Base-by-base conservation (phyloP, 2,888 invertebrate species). In the Tipula confusa region DNA sequence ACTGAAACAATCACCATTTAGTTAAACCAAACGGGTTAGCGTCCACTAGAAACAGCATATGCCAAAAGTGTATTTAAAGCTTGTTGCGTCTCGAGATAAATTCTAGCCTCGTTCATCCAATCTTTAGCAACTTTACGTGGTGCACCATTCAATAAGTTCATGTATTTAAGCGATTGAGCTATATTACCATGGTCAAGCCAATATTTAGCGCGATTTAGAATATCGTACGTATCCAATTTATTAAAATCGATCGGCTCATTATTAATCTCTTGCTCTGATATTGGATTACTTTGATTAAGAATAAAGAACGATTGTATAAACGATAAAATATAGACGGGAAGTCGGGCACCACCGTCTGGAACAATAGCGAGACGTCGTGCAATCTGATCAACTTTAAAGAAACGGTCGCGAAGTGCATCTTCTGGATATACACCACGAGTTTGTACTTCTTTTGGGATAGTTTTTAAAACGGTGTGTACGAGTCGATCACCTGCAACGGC, bases 141-240 rank as follows among this genome's bases (percentile, higher is more conserved):
- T 38, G 97, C 97, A n/a, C 98, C 98, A 87, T 94, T 91, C 84
- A 99, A 90, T 29, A 97, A 92, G 87, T 95, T 95, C 91, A 97
- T 95, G 89, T 97, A 98, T 84, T 94, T 93, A 9, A 98, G 90
- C 0, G 98, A 95, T 89, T 94, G 93, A 83, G 94, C 93, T 85
- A 98, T 91, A 88, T 98, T 95, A n/a, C 96, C 97, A 83, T 94
- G 93, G 86, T 97, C 95, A 84, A 98, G 89, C 93, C 95, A 97
- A 87, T 89, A 96, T 96, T 94, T 95, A 15, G 98, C 97, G 87
- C 98, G 93, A 86, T 96, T 94, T 64, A 99, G 92, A 86, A 99
- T 94, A 86, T 97, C 96, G 88, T 95, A 97, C 0, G 97, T 97
- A 89, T 94, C 94, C 87, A 97, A 90, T 86, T 92, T 91, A 29